phyloP scores from a whole-genome alignment of 2,113 vertebrate genomes.

The Lathamus discolor region DNA sequence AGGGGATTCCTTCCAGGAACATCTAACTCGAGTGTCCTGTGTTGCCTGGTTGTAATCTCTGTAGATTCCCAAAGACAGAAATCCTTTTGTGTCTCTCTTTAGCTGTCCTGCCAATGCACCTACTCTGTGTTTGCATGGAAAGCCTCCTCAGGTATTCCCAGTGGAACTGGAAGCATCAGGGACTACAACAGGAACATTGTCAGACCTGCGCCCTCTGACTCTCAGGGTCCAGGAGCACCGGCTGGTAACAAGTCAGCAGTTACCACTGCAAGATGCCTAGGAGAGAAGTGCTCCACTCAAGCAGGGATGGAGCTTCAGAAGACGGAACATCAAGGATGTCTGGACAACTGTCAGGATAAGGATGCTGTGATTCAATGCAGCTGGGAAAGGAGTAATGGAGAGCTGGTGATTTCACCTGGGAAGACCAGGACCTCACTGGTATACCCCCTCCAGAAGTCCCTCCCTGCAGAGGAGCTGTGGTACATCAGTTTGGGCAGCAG shows the following conservation, averaged over 20 bases:
- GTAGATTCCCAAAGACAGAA: not conserved
- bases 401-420: not conserved
- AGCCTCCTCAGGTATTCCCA: not conserved
- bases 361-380: not conserved
- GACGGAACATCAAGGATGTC: not conserved
- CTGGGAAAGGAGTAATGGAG: not conserved
- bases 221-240: not conserved
- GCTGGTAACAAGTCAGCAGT: not conserved
- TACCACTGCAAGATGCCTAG: not conserved
- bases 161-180: not conserved
- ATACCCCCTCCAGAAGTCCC: not conserved
- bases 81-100: not conserved
- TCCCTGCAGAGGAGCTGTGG: not conserved
- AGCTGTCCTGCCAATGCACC: not conserved
- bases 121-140: not conserved
- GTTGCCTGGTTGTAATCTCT: not conserved
- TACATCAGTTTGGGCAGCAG: not conserved
- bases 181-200: not conserved
- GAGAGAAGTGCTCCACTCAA: not conserved
- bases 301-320: not conserved
- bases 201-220: not conserved
- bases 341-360: not conserved
- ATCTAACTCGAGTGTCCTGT: not conserved
- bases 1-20: not conserved
- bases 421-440: not conserved